Conservation (phyloP, 1,140 invertebrate species). For the Callitettix versicolor region DNA sequence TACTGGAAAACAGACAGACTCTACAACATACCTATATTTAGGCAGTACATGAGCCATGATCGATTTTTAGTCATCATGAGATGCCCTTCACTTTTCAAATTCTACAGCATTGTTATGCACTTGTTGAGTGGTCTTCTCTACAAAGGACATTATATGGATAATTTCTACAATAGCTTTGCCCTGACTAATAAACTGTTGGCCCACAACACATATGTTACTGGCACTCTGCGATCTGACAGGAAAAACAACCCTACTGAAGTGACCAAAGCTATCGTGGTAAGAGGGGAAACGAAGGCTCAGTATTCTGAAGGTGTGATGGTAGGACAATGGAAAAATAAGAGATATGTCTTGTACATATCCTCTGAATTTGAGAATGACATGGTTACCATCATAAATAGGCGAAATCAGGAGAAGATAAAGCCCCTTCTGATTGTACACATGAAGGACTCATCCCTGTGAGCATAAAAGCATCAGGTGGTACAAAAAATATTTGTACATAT, state of each 20-base stretch:
- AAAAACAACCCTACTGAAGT: background rate
- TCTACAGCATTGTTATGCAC: background rate
- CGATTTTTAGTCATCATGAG: slow-evolving; percentile 28
- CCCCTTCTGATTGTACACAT: background rate
- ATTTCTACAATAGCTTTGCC: slow-evolving; percentile 11
- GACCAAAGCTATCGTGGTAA: background rate
- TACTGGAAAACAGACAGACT: slow-evolving; percentile 29
- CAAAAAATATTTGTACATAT: slow-evolving; percentile 8
- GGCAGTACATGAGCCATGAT: slow-evolving; percentile 26
- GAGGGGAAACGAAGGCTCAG: background rate
- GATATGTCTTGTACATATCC: slow-evolving; percentile 28
- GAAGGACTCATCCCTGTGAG: slow-evolving; percentile 3
- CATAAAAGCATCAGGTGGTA: slow-evolving; percentile 8
- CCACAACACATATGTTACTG: background rate
- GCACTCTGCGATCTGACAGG: background rate
- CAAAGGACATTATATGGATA: slow-evolving; percentile 17
- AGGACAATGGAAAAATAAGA: slow-evolving; percentile 30
- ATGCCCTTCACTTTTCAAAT: slow-evolving; percentile 24
- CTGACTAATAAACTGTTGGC: background rate
- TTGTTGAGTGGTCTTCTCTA: slow-evolving; percentile 4
- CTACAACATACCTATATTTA: slow-evolving; percentile 25
- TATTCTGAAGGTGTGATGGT: slow-evolving; percentile 15
- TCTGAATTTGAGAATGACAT: slow-evolving; percentile 22
- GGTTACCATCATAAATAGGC: slow-evolving; percentile 19
- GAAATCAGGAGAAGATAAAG: slow-evolving; percentile 14